Conservation (phyloP, 2,113 vertebrate species). For the Anhinga anhinga region DNA sequence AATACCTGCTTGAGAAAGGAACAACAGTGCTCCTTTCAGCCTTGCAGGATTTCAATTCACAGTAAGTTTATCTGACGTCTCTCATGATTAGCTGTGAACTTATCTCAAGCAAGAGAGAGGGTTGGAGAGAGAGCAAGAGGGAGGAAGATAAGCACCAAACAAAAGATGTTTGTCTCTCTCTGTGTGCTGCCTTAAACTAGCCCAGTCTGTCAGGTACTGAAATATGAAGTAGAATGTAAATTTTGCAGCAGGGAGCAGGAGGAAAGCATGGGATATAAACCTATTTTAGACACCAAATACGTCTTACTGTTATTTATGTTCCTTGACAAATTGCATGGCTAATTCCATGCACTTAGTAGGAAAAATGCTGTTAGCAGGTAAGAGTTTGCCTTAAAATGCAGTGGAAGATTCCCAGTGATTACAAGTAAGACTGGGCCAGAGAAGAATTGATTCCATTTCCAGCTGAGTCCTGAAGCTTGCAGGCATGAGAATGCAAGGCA, state of each 20-base stretch:
- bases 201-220: background rate
- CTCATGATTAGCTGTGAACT: constrained; percentile 38
- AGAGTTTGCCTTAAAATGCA: background rate
- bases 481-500: background rate
- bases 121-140: background rate
- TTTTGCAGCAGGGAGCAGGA: background rate
- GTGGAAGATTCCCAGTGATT: background rate
- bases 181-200: background rate
- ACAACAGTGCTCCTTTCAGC: constrained; percentile 41
- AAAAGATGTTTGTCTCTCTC: constrained; percentile 50
- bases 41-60: constrained; percentile 48
- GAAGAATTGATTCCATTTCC: background rate
- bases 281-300: background rate
- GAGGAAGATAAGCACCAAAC: constrained; percentile 33
- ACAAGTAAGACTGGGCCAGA: background rate
- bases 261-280: background rate
- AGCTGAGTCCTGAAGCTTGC: background rate
- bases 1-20: constrained; percentile 56
- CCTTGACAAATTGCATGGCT: background rate
- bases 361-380: background rate
- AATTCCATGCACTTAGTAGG: background rate
- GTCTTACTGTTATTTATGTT: background rate
- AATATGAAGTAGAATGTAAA: background rate
- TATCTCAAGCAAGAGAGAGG: constrained; percentile 39
- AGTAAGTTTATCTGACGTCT: constrained; percentile 57